phyloP scores from a whole-genome alignment of 2,113 vertebrate species.

The Seriola dumerili region DNA sequence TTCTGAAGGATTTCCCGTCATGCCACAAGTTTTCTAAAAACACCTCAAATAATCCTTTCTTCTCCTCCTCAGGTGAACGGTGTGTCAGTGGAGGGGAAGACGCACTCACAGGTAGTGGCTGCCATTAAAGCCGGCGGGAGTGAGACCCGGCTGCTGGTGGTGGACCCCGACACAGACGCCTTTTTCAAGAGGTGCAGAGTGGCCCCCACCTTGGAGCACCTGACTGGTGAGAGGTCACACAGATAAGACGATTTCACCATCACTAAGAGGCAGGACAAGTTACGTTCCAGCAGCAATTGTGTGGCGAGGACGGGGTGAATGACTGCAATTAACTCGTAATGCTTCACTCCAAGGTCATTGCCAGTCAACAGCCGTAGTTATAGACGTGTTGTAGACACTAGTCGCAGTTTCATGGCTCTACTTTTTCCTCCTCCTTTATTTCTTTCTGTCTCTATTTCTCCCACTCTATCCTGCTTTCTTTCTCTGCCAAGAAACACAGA shows the following conservation, averaged over 20 bases:
- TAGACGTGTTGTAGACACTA: neutral
- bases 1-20: neutral
- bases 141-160: conserved; percentile 90
- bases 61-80: conserved; percentile 90
- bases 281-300: neutral
- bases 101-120: conserved; percentile 90
- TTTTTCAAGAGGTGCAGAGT: conserved; percentile 95
- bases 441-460: conserved; percentile 10
- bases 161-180: conserved; percentile 90
- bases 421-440: neutral
- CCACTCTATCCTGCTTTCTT: conserved; percentile 14
- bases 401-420: neutral
- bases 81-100: conserved; percentile 89
- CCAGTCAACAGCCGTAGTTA: neutral
- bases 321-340: conserved; percentile 18
- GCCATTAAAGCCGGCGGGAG: conserved; percentile 89
- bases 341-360: conserved; percentile 6
- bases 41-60: neutral
- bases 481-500: conserved; percentile 60
- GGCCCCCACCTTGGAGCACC: conserved; percentile 84
- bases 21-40: conserved; percentile 5
- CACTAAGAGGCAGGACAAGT: neutral
- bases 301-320: neutral
- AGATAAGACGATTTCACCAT: neutral
- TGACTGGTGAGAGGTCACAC: conserved; percentile 85